Base-by-base conservation (phyloP, 2,888 invertebrate species). In the Teinopalpus imperialis region DNA sequence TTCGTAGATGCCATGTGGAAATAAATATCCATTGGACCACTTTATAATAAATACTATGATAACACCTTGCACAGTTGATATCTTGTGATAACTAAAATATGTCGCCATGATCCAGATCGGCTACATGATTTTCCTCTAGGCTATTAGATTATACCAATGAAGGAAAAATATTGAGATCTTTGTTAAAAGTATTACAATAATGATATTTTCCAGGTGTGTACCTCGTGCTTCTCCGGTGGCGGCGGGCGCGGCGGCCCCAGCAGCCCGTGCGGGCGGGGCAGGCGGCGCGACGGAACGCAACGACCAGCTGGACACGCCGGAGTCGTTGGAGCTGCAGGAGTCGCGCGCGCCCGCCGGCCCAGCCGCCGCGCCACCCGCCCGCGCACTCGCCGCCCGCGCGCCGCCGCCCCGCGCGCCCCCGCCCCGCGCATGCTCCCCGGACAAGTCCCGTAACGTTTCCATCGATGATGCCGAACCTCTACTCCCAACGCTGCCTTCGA, bases 251-350 rank as follows among this genome's bases (percentile, higher is more conserved):
- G 93, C 93, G 57, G 92, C 92, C 49, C 91, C 91, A 0, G 83
- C 86, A 47, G 90, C 85, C 20, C 66, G 68, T 1, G 55, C 61
- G 16, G 93, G 91, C 42, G 92, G 67, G 69, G 93, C 93, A 57
- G 92, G 90, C 89, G 52, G 23, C 3, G 81, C 78, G 3, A 86
- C 89, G 37, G 90, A 79, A 40, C 91, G 91, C 39, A 91, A 89
- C 32, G 91, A 69, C 61, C 92, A 92, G 2, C 91, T 92, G 0
- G 93, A 93, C 0, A 95, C 94, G 1, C 95, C 95, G 0, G 95
- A 95, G 75, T 95, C 95, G 66, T 94, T 95, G 13, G 94, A 94
- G 65, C 94, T 94, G 2, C 94, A 94, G 0, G 95, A 95, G 65
- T 95, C 95, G 9, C 95, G 85, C 65, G 94, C 94, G 14, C 91